Evolutionary conservation across 2,113 vertebrate species (phyloP).

Genomic region (Antechinus stuartii): DNA sequence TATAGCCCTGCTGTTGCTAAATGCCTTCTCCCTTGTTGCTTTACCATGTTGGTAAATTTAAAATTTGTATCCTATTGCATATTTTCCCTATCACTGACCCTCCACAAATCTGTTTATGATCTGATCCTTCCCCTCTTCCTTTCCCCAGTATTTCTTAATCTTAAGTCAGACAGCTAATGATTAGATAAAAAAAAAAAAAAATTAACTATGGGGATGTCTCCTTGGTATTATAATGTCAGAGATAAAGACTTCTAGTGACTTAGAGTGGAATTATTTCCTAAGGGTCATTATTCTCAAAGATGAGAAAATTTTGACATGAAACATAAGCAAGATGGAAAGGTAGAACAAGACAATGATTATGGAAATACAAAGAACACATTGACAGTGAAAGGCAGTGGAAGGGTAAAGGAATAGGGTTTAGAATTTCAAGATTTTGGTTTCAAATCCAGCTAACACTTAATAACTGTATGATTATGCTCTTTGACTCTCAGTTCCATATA

Average conservation of each 20-base stretch:
- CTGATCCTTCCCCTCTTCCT: background rate
- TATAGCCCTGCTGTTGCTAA: background rate
- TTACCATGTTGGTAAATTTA: background rate
- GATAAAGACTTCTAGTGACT: background rate
- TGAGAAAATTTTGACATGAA: background rate
- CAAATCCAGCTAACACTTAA: background rate
- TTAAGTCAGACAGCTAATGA: background rate
- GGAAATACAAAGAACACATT: background rate
- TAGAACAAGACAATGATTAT: background rate
- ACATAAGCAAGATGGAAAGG: background rate
- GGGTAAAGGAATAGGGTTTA: background rate
- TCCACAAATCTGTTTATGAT: background rate
- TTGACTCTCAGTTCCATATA: background rate
- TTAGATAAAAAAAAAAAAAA: background rate
- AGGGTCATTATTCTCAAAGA: background rate
- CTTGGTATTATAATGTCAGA: background rate
- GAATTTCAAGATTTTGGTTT: background rate
- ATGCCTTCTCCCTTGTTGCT: background rate
- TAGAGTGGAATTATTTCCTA: background rate
- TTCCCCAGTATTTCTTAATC: background rate
- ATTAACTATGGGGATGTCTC: background rate
- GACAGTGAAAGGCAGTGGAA: background rate
- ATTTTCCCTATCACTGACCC: background rate
- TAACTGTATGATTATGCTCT: background rate
- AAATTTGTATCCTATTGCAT: background rate